Conservation (phyloP, 2,888 invertebrate species). For the Hofmannophila pseudospretella region DNA sequence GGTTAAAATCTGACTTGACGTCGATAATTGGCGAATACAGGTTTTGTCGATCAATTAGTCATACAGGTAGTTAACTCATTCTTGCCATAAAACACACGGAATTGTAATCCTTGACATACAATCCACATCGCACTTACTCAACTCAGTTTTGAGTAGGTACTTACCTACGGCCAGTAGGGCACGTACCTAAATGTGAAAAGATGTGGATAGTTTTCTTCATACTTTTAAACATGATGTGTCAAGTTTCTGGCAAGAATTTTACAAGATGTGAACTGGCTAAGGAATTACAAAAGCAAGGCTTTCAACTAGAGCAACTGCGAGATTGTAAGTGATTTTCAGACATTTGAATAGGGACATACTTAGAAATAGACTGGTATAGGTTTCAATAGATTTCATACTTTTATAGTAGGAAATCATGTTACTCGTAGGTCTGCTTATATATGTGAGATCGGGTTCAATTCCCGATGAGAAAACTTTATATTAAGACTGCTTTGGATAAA, state of each 20-base stretch:
- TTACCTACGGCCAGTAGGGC: conserved; percentile 12
- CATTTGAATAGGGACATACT: no score
- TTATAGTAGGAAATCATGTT: no score
- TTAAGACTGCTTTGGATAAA: no score
- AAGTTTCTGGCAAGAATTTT: conserved; percentile 19
- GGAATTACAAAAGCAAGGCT: conserved; percentile 38
- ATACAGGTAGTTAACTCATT: conserved; percentile 19
- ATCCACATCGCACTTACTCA: conserved; percentile 11
- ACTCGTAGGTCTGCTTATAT: no score
- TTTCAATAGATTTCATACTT: no score
- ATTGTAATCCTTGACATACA: conserved; percentile 33
- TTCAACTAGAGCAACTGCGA: conserved; percentile 34
- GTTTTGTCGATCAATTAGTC: conserved; percentile 30
- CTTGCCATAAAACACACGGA: conserved; percentile 14
- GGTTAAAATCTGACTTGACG: background rate
- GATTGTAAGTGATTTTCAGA: conserved; percentile 39
- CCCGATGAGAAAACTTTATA: no score
- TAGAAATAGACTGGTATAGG: no score
- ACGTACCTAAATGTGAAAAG: conserved; percentile 25
- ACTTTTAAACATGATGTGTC: conserved; percentile 5
- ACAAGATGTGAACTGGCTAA: conserved; percentile 34
- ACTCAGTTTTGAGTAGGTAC: conserved; percentile 20
- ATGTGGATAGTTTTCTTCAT: conserved; percentile 19
- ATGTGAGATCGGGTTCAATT: no score
- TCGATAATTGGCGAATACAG: conserved; percentile 14